Conservation (phyloP, 2,113 vertebrate genomes). For the zebrafish (Danio rerio) region GRCz12tu NC_133194.1:39565501-39566000, state of each 20-base stretch:
- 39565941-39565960: slow-evolving; percentile 9
- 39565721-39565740: background rate
- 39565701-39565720: background rate
- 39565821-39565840: background rate
- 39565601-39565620: too few species aligned
- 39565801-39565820: background rate
- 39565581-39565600: too few species aligned
- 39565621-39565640: too few species aligned
- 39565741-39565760: background rate
- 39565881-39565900: slow-evolving; percentile 10
- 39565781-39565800: slow-evolving; percentile 19
- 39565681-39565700: too few species aligned
- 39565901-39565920: background rate
- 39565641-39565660: too few species aligned
- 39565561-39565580: too few species aligned
- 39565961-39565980: slow-evolving; percentile 13
- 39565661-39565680: too few species aligned
- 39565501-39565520: too few species aligned
- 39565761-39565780: slow-evolving; percentile 4
- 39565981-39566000: slow-evolving; percentile 1
- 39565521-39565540: too few species aligned
- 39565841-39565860: slow-evolving; percentile 17
- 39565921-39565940: background rate
- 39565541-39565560: too few species aligned
- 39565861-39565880: slow-evolving; percentile 9